Percentiles rank a stretch among this genome's conserved stretches.
Conservation (phyloP, 2,888 invertebrate species). For the Nowickia ferox region DNA sequence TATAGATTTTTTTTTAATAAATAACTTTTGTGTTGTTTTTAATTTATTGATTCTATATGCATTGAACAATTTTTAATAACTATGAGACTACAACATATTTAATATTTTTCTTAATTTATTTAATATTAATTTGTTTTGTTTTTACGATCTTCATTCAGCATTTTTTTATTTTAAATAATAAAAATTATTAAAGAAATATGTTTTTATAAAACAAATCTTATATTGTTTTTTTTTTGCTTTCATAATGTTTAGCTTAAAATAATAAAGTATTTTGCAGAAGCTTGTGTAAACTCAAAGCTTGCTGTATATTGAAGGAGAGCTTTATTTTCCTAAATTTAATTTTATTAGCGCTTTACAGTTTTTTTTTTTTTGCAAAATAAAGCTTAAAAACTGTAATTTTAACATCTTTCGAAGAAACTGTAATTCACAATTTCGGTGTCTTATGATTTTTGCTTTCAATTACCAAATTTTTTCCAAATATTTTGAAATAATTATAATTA, state of each 20-base stretch:
- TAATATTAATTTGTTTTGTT: slow-evolving; percentile 56
- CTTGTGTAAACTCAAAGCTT: background rate
- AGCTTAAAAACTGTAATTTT: too few species aligned
- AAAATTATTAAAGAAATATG: slow-evolving; percentile 25
- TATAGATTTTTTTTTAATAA: slow-evolving; percentile 53
- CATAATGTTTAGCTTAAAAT: background rate
- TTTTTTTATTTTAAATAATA: slow-evolving; percentile 52
- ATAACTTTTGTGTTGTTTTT: slow-evolving; percentile 47
- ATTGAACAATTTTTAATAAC: slow-evolving; percentile 68
- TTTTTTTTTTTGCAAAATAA: too few species aligned
- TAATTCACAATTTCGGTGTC: too few species aligned
- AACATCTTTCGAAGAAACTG: too few species aligned
- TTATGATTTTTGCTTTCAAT: too few species aligned
- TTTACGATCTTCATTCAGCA: slow-evolving; percentile 72
- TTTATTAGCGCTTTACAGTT: too few species aligned
- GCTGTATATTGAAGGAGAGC: too few species aligned
- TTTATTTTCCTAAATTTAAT: too few species aligned
- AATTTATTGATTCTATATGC: slow-evolving; percentile 66
- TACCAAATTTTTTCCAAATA: too few species aligned
- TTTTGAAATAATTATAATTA: too few species aligned
- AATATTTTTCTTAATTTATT: slow-evolving; percentile 60
- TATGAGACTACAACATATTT: slow-evolving; percentile 71
- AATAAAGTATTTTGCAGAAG: background rate
- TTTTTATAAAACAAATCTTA: slow-evolving; percentile 19
- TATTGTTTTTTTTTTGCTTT: slow-evolving; percentile 19